Conservation (phyloP, 2,888 invertebrate genomes). For the Acholoe squamosa region DNA sequence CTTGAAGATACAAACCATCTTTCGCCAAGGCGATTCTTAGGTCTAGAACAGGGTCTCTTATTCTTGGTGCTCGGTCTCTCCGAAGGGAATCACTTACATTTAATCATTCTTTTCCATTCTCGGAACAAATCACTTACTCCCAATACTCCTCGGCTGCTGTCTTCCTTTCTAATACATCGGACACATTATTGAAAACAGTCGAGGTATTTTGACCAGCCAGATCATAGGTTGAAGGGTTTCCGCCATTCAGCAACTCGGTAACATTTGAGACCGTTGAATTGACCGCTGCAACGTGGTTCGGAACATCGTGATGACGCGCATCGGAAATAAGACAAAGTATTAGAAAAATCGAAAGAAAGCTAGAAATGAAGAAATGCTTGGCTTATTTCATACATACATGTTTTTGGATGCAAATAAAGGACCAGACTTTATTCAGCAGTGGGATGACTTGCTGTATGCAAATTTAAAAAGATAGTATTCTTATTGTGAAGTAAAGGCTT, state of each 20-base stretch:
- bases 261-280: slow-evolving; percentile 41
- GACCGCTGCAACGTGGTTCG: neutral
- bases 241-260: neutral
- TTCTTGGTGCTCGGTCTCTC: neutral
- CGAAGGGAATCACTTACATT: neutral
- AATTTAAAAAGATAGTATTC: too few relatives aligned
- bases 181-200: slow-evolving; percentile 30
- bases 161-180: slow-evolving; percentile 9
- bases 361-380: neutral
- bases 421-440: too few relatives aligned
- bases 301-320: neutral
- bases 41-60: too few relatives aligned
- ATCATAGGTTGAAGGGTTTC: neutral
- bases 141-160: slow-evolving; percentile 60
- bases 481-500: too few relatives aligned
- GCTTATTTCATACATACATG: too few relatives aligned
- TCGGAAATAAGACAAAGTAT: slow-evolving; percentile 29
- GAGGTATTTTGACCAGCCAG: slow-evolving; percentile 37
- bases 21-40: too few relatives aligned
- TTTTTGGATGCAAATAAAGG: too few relatives aligned
- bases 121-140: slow-evolving; percentile 52
- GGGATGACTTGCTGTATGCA: too few relatives aligned
- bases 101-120: neutral
- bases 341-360: neutral
- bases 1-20: too few relatives aligned